Evolutionary conservation across 2,113 vertebrate genomes (phyloP).

Genomic region (Xenopus borealis): DNA sequence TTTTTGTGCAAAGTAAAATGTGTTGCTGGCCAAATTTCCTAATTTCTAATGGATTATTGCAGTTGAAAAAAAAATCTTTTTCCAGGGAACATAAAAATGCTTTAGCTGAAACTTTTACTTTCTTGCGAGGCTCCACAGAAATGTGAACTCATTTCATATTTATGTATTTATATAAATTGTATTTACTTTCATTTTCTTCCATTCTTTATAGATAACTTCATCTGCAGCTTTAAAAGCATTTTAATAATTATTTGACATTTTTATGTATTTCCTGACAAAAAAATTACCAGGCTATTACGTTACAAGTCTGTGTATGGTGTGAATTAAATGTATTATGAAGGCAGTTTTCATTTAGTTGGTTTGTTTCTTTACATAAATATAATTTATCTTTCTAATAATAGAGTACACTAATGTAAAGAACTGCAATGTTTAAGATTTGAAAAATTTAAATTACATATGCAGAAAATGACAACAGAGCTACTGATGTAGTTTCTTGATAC

Average conservation of each 20-base stretch:
- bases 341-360: too few species aligned
- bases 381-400: too few species aligned
- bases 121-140: not conserved
- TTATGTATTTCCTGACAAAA: conserved; percentile 40
- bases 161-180: conserved; percentile 42
- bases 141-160: conserved; percentile 37
- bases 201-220: conserved; percentile 45
- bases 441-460: too few species aligned
- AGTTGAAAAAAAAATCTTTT: conserved; percentile 24
- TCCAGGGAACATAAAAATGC: conserved; percentile 3
- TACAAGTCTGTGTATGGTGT: conserved; percentile 30
- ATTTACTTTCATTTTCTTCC: conserved; percentile 20
- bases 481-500: too few species aligned
- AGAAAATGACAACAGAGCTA: too few species aligned
- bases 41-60: conserved; percentile 7
- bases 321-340: conserved; percentile 41
- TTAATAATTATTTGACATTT: conserved; percentile 45
- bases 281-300: conserved; percentile 42
- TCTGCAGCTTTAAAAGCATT: conserved; percentile 43
- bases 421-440: too few species aligned
- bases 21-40: too few species aligned
- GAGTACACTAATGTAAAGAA: too few species aligned
- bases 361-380: too few species aligned
- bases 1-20: too few species aligned
- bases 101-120: conserved; percentile 19